Base-by-base conservation (phyloP, 2,113 vertebrate species). In the Hydropotes inermis region DNA sequence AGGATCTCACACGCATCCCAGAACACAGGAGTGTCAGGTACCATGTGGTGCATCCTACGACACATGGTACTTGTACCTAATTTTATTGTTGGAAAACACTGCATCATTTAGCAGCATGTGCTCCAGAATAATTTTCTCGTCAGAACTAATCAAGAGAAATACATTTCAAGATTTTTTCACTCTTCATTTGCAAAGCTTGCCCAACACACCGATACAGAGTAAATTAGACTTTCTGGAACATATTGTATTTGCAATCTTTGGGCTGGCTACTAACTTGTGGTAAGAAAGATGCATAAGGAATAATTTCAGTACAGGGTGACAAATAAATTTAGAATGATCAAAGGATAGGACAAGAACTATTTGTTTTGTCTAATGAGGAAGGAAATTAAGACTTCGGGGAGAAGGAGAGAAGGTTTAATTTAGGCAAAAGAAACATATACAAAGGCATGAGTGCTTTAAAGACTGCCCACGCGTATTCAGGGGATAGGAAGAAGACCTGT, bases 391-490 rank as follows among this genome's bases (percentile, higher is more conserved):
- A 79, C 23, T 95, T 86, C 19, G 52, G 55, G 45, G 23, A 90
- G 28, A 81, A 55, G 39, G 12, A 23, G 58, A 19, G 27, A 92
- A 86, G 2, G 30, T 47, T 9, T 74, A 87, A 13, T 30, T 87
- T 43, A 87, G 58, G 47, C 10, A 93, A 45, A 89, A 81, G 27
- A 11, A 64, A 50, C 14, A 23, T 12, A 27, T 8, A 23, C 3
- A 55, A 76, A 70, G 61, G 15, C 4, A 79, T 27, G 27, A 16
- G 9, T 30, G 39, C n/a, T 50, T 5, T 61, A 55, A 86, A 92
- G 30, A 19, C 21, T 1, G 1, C 11, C 23, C 30, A n/a, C 0
- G 4, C 0, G 0, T 17, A 17, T 78, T 86, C 74, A 50, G 45
- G 28, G 54, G 19, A 67, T 81, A 67, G 67, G 36, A 74, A 55